Evolutionary conservation across 2,113 vertebrate species (phyloP).

Genomic region (Paramormyrops kingsleyae): DNA sequence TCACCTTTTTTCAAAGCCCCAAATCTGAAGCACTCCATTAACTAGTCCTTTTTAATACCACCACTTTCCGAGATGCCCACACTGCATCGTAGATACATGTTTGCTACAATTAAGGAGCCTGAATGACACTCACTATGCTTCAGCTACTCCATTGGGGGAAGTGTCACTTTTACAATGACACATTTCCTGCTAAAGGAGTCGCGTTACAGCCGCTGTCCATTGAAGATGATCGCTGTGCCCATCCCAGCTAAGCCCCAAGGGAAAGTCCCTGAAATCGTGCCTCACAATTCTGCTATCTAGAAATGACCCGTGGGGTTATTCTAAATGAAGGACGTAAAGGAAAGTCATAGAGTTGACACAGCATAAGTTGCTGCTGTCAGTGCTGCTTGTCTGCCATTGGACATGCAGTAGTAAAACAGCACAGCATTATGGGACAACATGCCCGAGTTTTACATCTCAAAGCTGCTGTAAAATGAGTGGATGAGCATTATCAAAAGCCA

Average conservation of each 20-base stretch:
- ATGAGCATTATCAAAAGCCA: slow-evolving; percentile 37
- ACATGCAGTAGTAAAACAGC: slow-evolving; percentile 2
- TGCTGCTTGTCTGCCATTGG: neutral
- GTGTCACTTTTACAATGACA: slow-evolving; percentile 1
- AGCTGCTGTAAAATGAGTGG: slow-evolving; percentile 43
- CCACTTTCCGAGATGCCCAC: neutral
- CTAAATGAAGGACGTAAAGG: neutral
- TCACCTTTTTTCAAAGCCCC: neutral
- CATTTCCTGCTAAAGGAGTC: neutral
- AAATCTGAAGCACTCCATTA: neutral
- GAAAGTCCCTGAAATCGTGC: neutral
- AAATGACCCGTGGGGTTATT: slow-evolving; percentile 3
- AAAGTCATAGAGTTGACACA: neutral
- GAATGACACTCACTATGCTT: neutral
- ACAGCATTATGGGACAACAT: slow-evolving; percentile 1
- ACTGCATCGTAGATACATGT: neutral
- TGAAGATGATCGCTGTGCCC: neutral
- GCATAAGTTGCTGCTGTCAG: slow-evolving; percentile 5
- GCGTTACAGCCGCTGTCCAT: neutral
- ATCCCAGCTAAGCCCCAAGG: neutral
- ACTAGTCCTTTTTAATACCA: neutral
- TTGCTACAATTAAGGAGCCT: neutral
- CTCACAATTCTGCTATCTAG: slow-evolving; percentile 1
- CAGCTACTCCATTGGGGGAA: neutral
- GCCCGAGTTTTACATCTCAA: slow-evolving; percentile 11